Evolutionary conservation across 2,888 invertebrate genomes (phyloP).

Genomic region (Hemistola chrysoprasaria): DNA sequence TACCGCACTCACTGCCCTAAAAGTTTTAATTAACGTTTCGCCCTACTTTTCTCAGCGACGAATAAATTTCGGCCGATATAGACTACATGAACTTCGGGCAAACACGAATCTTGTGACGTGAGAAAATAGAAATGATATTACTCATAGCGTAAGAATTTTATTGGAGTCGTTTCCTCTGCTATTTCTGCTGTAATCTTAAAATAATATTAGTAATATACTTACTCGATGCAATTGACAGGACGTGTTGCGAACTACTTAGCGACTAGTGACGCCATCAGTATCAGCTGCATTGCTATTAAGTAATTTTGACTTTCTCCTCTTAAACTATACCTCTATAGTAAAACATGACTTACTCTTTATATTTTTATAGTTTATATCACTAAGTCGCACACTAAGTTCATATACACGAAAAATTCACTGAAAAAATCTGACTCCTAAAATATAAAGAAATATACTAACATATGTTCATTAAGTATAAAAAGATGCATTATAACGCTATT

Average conservation of each 20-base stretch:
- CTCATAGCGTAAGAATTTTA: constrained; percentile 32
- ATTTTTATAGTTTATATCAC: too few species aligned
- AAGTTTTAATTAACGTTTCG: constrained; percentile 33
- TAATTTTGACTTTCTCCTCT: not conserved
- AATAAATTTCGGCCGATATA: constrained; percentile 26
- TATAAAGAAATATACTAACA: too few species aligned
- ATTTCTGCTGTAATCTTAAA: constrained; percentile 32
- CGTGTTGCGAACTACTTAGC: too few species aligned
- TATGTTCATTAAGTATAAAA: too few species aligned
- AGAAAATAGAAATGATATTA: constrained; percentile 29
- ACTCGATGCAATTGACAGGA: constrained; percentile 17
- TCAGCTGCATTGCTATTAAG: not conserved
- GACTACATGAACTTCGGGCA: constrained; percentile 27
- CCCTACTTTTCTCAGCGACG: constrained; percentile 21
- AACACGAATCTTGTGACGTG: constrained; percentile 18
- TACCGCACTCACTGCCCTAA: constrained; percentile 21
- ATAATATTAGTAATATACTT: constrained; percentile 23
- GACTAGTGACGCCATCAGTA: not conserved
- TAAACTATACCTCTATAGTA: too few species aligned
- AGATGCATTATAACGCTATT: too few species aligned
- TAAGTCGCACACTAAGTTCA: too few species aligned
- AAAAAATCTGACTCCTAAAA: too few species aligned
- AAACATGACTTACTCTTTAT: too few species aligned
- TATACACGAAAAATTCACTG: too few species aligned
- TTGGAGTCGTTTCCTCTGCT: constrained; percentile 29